Percentiles rank a stretch among this genome's conserved stretches.
Conservation (phyloP, 2,113 vertebrate genomes). For the Platysternon megacephalum region DNA sequence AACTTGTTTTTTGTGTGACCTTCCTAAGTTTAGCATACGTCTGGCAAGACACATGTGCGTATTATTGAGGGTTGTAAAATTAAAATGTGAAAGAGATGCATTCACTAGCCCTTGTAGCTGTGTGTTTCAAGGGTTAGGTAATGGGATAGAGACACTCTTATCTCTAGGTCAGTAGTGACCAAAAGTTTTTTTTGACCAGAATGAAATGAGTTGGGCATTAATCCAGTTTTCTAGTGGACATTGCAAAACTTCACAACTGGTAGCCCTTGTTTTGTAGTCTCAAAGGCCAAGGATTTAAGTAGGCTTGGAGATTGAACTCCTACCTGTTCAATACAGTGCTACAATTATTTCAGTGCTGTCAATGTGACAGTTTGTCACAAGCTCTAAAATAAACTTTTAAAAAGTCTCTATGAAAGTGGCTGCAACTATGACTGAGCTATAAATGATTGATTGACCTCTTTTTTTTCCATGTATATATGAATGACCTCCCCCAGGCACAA, state of each 20-base stretch:
- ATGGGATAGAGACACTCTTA: not conserved
- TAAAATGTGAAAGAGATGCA: not conserved
- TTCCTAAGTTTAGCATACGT: not conserved
- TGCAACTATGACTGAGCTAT: slow-evolving; percentile 26
- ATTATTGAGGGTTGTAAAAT: not conserved
- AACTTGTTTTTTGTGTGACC: not conserved
- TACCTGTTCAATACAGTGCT: not conserved
- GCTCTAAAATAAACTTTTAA: not conserved
- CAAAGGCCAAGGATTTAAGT: not conserved
- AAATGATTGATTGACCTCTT: slow-evolving; percentile 37
- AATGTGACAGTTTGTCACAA: not conserved
- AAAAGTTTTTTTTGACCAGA: not conserved
- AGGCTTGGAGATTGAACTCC: not conserved
- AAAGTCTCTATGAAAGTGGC: slow-evolving; percentile 4
- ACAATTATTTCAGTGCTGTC: not conserved
- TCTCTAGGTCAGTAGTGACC: not conserved
- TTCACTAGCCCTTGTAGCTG: not conserved
- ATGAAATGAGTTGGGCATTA: not conserved
- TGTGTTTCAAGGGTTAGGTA: not conserved
- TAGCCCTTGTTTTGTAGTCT: not conserved
- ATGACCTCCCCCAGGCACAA: slow-evolving; percentile 15
- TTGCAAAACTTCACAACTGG: not conserved
- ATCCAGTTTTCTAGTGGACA: not conserved
- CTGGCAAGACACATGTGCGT: not conserved
- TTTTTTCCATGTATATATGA: not conserved